Percentiles rank a stretch among this genome's conserved stretches.
phyloP scores from a whole-genome alignment of 2,113 vertebrate genomes.

The Apodemus speciosus region DNA sequence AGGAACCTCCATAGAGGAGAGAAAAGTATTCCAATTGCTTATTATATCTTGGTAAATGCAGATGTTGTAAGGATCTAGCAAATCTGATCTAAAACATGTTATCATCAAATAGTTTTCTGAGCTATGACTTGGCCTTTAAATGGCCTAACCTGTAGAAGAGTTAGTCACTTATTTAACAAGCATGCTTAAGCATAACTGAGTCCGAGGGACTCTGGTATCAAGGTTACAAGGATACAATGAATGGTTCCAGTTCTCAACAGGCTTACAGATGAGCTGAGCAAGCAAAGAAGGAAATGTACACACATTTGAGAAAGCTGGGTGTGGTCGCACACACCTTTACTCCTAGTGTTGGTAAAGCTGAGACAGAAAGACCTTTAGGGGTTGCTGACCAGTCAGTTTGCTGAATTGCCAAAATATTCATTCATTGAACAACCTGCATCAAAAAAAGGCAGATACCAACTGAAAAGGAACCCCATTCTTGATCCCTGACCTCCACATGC shows the following conservation, averaged over 20 bases:
- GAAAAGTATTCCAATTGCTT: background rate
- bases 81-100: background rate
- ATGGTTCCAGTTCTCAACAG: background rate
- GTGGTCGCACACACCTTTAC: too few relatives aligned
- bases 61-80: background rate
- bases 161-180: background rate
- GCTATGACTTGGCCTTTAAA: background rate
- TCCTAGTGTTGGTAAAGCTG: too few relatives aligned
- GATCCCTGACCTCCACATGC: background rate
- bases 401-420: background rate
- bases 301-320: background rate
- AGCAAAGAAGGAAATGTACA: background rate
- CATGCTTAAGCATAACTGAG: background rate
- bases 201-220: background rate
- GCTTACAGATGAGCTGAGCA: background rate
- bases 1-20: background rate
- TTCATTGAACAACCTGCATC: background rate
- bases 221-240: background rate
- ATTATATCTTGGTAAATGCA: background rate
- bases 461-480: background rate
- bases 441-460: background rate
- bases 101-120: background rate
- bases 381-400: background rate
- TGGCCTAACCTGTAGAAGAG: background rate
- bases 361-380: background rate